Base-by-base conservation (phyloP, 1,140 invertebrate species). In the Lordiphosa collinella region DNA sequence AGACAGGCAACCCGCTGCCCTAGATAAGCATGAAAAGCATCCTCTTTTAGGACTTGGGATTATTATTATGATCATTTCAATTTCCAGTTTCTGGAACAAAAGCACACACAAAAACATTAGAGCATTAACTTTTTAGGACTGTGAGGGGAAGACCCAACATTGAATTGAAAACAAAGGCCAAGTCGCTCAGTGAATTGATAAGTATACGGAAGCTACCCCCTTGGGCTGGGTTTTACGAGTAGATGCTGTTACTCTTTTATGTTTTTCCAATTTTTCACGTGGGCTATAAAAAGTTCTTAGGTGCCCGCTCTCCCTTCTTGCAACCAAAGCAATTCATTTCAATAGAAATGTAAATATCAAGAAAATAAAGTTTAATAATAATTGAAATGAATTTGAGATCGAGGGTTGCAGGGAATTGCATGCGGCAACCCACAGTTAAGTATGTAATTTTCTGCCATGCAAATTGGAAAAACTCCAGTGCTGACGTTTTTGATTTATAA, bases 341-440 rank as follows among this genome's bases (percentile, higher is more conserved):
- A 80, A 84, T 84, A 67, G 80, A 80, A 84, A 84, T 86, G 78
- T 84, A 84, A 84, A 84, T 84, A 79, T 8, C 22, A 29, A 29
- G 2, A 29, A 29, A 29, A 13, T 16, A 73, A 85, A 82, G 85
- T 82, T 72, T 73, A 78, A 82, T 85, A 70, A 85, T 79, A 86
- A 84, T 84, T 79, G 73, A 85, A 84, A 85, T 80, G 64, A 41
- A 51, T 80, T 80, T 66, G 41, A 5, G 32, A 37, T 63, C 49
- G 22, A 63, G 50, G 62, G 50, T 69, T 50, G 51, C 12, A 13
- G 36, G 50, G 44, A 61, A 82, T 60, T 80, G 76, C 50, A 67
- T 80, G 76, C 62, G 76, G 71, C 66, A 82, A 76, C 58, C 78
- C 71, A 71, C 66, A 75, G 71, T 40, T 51, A 58, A 54, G 52